Evolutionary conservation across 2,888 invertebrate species (phyloP), one percentile per base, ranked within the genome.

Genomic region (Dicroscelio sp.): DNA sequence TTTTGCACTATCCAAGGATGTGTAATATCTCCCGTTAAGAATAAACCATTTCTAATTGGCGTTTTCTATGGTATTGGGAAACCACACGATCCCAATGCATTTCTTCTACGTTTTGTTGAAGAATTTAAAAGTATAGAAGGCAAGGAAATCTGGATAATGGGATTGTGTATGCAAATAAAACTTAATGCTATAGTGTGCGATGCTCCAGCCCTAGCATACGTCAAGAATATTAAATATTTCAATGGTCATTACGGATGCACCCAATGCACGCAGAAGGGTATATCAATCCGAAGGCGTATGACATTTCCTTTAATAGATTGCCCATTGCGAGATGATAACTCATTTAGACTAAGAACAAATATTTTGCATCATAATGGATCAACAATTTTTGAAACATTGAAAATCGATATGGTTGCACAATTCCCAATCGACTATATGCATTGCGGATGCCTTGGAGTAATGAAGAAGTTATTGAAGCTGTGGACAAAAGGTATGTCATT

Each of bases 1-100:
- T 75, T 73, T 33, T 73, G 63, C 20, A 73, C 75, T 2, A 84
- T 84, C 14, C 84, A 75, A 65, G 84, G 38, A 52, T n/a, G 6
- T 17, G 75, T 55, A 6, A 20, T 75, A 31, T 43, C 84, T 23
- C 73, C 84, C 25, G 52, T 71, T 14, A 23, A 38, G 6, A n/a
- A 6, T 63, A 20, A 10, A 52, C 83, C 83, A 14, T 84, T 58
- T 75, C 25, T 83, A 25, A 63, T 83, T 17, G 83, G 73, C 8
- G 71, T 43, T 31, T 73, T 43, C 48, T 83, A 75, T 75, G 84
- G 84, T 20, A 30, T 14, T 17, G 20, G 23, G 2, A 84, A 84
- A 69, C 60, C 38, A 23, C 12, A 52, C 4, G 14, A 52, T 52
- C 20, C 20, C 20, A 52, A 52, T n/a, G 20, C 52, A 20, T 52